phyloP scores from a whole-genome alignment of 2,797 vertebrate genomes.

The Pogonophryne albipinna region DNA sequence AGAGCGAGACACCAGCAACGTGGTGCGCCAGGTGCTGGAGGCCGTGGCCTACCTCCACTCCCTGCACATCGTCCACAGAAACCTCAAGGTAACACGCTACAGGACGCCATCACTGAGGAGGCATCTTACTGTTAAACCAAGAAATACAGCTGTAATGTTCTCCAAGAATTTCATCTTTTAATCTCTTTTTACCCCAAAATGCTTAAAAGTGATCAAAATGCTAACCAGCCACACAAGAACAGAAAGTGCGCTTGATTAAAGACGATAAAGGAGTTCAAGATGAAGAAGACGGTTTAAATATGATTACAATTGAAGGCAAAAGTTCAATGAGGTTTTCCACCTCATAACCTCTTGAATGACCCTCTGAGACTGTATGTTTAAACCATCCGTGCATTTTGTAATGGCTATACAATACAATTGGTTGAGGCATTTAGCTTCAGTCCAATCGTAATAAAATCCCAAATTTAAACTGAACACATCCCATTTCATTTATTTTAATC shows the following conservation, averaged over 20 bases:
- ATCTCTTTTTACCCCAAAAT: background rate
- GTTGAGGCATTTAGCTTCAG: background rate
- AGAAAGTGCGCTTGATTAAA: background rate
- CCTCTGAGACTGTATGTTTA: background rate
- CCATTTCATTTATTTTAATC: slow-evolving; percentile 13
- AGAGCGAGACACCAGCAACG: slow-evolving; percentile 97
- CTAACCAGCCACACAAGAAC: background rate
- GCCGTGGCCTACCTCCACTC: slow-evolving; percentile 98
- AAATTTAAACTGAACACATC: background rate
- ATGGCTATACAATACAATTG: slow-evolving; percentile 2
- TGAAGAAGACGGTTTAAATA: background rate
- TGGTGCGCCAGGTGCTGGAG: slow-evolving; percentile 97
- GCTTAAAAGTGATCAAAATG: background rate
- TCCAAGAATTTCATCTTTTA: background rate
- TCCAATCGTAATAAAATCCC: background rate
- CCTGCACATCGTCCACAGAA: slow-evolving; percentile 95
- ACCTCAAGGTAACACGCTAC: slow-evolving; percentile 90
- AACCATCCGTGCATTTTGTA: background rate
- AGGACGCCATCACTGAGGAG: background rate
- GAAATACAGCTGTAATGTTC: background rate
- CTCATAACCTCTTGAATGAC: background rate
- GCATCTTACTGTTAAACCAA: background rate
- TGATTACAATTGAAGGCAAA: background rate
- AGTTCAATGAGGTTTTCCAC: background rate
- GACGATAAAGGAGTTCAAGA: background rate